Base-by-base conservation (phyloP, 2,888 invertebrate genomes). In the Pachydiplax longipennis region DNA sequence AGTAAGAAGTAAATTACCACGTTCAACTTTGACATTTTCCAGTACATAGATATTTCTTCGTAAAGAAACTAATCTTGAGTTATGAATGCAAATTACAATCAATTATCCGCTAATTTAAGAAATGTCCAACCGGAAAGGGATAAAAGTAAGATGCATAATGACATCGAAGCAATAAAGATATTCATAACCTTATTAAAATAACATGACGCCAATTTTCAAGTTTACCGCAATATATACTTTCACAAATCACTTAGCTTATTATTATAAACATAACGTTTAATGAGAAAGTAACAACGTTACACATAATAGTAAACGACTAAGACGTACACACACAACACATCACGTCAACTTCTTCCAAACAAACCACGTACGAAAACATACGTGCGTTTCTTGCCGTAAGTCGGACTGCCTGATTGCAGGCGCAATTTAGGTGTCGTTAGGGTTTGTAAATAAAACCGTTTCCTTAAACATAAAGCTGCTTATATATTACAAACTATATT, bases 401-500 rank as follows among this genome's bases (percentile, higher is more conserved):
- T 10, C 73, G 73, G 2, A 31, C 10, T 73, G 31, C 73, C 25
- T 31, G 73, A 2, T 31, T 73, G 1, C 25, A 10, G 18, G 31
- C 25, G 25, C 73, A 31, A 73, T 31, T 31, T 3, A 8, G 13
- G 25, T 13, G 3, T 13, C n/a, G 25, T 0, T 22, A n/a, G 87
- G 87, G 10, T 31, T 3, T 18, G 6, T 22, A 25, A 87, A 22
- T 37, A 13, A 35, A 65, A 87, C 87, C 8, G 37, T 58, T 4
- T 61, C 65, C 25, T 73, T 87, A 61, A 87, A 87, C 87, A 87
- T 87, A 87, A 87, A 87, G 37, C 87, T 87, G 87, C 87, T 87
- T 37, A 40, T 87, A 87, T 87, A 87, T 87, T 87, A 87, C 87
- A 87, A 87, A 87, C 87, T 87, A 87, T 87, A 87, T 87, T 87